Evolutionary conservation across 2,888 invertebrate species (phyloP).

Genomic region (Tetragnatha montana): DNA sequence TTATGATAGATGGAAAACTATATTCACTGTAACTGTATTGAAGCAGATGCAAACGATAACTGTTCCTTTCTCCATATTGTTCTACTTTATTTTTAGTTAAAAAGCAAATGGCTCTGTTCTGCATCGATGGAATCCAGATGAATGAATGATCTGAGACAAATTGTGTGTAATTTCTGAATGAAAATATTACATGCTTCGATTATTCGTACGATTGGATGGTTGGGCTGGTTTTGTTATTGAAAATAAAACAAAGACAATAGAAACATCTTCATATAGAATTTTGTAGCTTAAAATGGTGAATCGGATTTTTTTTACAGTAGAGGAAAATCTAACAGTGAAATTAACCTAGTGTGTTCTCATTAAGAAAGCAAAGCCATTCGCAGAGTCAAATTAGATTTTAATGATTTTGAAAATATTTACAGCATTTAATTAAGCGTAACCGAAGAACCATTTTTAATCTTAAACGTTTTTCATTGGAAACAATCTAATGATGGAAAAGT

Average conservation of each 20-base stretch:
- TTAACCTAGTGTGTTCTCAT: too few relatives aligned
- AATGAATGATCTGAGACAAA: neutral
- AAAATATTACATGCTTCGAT: neutral
- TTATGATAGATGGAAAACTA: neutral
- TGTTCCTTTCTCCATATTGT: neutral
- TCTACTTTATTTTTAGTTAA: neutral
- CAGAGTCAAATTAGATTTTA: too few relatives aligned
- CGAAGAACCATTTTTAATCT: too few relatives aligned
- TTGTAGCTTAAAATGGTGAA: too few relatives aligned
- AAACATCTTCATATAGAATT: neutral
- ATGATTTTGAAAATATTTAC: too few relatives aligned
- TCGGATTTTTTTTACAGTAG: too few relatives aligned
- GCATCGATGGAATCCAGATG: neutral
- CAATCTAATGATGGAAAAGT: too few relatives aligned
- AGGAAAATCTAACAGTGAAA: too few relatives aligned
- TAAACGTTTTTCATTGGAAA: too few relatives aligned
- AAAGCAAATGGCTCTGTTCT: neutral
- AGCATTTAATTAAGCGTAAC: too few relatives aligned
- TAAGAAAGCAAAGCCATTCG: too few relatives aligned
- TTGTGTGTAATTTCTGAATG: neutral
- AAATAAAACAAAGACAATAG: neutral
- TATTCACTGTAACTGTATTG: neutral
- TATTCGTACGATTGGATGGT: neutral
- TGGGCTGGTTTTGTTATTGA: neutral
- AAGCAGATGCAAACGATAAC: neutral